Evolutionary conservation across 2,113 vertebrate genomes (phyloP), one percentile per base, ranked within the genome.

Genomic region (Thinocorus orbignyianus): DNA sequence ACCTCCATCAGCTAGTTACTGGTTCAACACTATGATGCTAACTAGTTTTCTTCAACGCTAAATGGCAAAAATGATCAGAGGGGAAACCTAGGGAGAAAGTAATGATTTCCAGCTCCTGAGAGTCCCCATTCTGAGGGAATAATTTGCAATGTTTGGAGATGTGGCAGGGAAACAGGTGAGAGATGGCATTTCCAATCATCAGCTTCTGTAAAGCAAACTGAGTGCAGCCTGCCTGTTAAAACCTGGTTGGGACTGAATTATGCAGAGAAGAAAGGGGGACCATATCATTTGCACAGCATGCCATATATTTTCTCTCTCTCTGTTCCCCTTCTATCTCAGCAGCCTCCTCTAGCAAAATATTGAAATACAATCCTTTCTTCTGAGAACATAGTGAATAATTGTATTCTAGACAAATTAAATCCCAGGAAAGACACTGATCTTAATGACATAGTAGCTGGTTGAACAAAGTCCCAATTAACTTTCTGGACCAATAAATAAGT

Each of bases 381-480:
- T 61, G 74, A 93, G 79, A 93, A 73, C 37, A 92, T 17, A 58
- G 41, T 77, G 62, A 86, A 90, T 93, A 90, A 88, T 71, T 88
- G 9, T 83, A 90, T 88, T 86, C 76, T 70, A 92, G 60, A 72
- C 51, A 62, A 80, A 96, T 65, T 88, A 49, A 93, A 17, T 93
- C 64, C 51, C 10, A 4, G 58, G 91, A 94, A 91, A 54, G 37
- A 8, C 72, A 62, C 82, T 86, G 92, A 76, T 81, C 42, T 73
- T 77, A 86, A 83, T 39, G 42, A 35, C 31, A 70, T 37, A 78
- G 30, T 66, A 86, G 68, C 55, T 77, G 39, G n/a, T 73, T 78
- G 58, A 78, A 74, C 28, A 46, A 81, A 88, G 28, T 70, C 37
- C 44, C 51, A 92, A 24, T 62, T 78, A 66, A 78, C 44, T 86